Evolutionary conservation across 2,888 invertebrate genomes (phyloP), one percentile per base, ranked within the genome.

Genomic region (Patella pellucida): DNA sequence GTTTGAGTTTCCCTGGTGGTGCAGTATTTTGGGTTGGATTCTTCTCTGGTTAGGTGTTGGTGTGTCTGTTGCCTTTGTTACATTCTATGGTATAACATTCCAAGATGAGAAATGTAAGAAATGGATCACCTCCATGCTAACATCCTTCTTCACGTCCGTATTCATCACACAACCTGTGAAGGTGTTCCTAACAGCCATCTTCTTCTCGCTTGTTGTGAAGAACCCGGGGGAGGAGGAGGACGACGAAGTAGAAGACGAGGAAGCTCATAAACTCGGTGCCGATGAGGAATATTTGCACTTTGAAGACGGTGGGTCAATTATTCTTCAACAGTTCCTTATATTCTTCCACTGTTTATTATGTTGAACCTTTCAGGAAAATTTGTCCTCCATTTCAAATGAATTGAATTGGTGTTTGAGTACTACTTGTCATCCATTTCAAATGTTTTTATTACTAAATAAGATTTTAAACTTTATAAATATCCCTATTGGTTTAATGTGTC

Each of bases 81-180:
- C 90, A 74, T 90, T 91, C 76, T 92, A 92, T 81, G 92, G 91
- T 4, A 89, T 92, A 73, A 84, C 83, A 82, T 92, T 92, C 84
- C 91, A 91, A 16, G 91, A 92, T 78, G 87, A 87, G 7, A 92
- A 91, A 77, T 90, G 90, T 68, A 88, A 89, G 73, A 91, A 92
- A 81, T 92, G 92, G 92, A 89, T 92, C 14, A 89, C 92, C 0
- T 91, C 92, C 4, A 88, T 92, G 85, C 72, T 92, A 68, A 83
- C 92, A 2, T 90, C 92, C 3, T 91, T 92, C 85, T 87, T 92
- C 74, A 88, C 90, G 11, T 92, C 92, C 0, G 87, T 92, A 5
- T 89, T 92, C 78, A 78, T 92, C 23, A 92, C 92, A 11, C 92
- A 92, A 78, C 92, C 92, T 1, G 85, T 92, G 67, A 92, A 92